Base-by-base conservation (phyloP, 2,113 vertebrate genomes). In the Rhinolophus sinicus region DNA sequence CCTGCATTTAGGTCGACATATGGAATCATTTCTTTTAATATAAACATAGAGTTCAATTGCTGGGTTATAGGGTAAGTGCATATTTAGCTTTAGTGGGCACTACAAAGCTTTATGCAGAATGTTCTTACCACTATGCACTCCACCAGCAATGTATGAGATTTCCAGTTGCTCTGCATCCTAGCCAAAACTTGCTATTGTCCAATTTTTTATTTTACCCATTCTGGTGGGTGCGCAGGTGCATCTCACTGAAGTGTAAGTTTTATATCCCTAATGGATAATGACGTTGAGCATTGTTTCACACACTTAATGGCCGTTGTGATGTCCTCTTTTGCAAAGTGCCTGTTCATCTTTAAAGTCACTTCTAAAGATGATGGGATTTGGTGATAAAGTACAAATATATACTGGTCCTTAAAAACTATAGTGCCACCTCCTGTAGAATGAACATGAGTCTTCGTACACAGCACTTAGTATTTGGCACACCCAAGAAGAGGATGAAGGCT, bases 311-410 rank as follows among this genome's bases (percentile, higher is more conserved):
- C 56, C 40, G 13, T 21, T 44, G 85, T 78, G 35, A 52, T 8
- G 12, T 64, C 28, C 7, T 95, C 44, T 72, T 90, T 38, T 88
- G 30, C 8, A 14, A 94, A 30, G 3, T 12, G 30, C 1, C 62
- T 65, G 26, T 38, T 88, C 54, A 56, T 64, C 67, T 91, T 44
- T 65, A 85, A 92, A 82, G 88, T 64, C 10, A 70, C 28, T 64
- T 84, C 82, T 44, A 85, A 58, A 73, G 50, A 85, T 24, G n/a
- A 38, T 72, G 47, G 13, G 44, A 40, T 44, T n/a, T 58, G 9
- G 14, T 8, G 50, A 84, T 62, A 18, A 35, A 56, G 22, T 33
- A 35, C 33, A 54, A 70, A 30, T 52, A 78, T 89, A 83, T 81
- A 69, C 8, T 38, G 76, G 28, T 54, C 8, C 38, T 86, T 90